Base-by-base conservation (phyloP, 2,113 vertebrate species). In the Phodopus roborovskii region DNA sequence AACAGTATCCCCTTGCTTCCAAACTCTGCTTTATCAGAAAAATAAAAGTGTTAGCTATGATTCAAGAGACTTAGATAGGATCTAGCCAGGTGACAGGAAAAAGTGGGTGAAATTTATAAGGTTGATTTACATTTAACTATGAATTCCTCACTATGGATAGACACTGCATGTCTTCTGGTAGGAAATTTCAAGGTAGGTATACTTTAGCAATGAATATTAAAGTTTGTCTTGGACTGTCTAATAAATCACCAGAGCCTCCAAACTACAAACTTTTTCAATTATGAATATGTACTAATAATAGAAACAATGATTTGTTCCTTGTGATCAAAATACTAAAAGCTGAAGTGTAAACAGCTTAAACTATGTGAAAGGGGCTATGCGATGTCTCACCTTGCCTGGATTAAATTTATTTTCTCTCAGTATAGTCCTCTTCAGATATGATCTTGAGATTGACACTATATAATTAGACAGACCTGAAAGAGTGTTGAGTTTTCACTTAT, bases 361-460 rank as follows among this genome's bases (percentile, higher is more conserved):
- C 6, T 48, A 6, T 6, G 7, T 56, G 26, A n/a, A 84, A 36
- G 89, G 5, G 4, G 36, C 5, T 33, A 0, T 22, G 5, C n/a
- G 68, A 42, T 8, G 2, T 30, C 58, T 60, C 30, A 62, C 33
- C 13, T 26, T 0, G 0, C 20, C 42, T 62, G 83, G 3, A 64
- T 8, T 28, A 5, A 64, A 15, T 30, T 12, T 60, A 24, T 22
- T 5, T 0, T 48, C 12, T 42, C 9, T 19, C 20, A 39, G 0
- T 0, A 1, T 36, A 17, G 26, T 39, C 24, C 66, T 16, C 24
- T 26, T 5, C 53, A 68, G 19, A 30, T 92, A 1, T 74, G 74
- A 10, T 79, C 5, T 84, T 62, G 11, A 75, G 42, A 30, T 42
- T 11, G 42, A 20, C 0, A 88, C 16, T 56, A 4, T 50, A 88